Evolutionary conservation across 1,140 invertebrate species (phyloP).

Genomic region (Listronotus oregonensis): DNA sequence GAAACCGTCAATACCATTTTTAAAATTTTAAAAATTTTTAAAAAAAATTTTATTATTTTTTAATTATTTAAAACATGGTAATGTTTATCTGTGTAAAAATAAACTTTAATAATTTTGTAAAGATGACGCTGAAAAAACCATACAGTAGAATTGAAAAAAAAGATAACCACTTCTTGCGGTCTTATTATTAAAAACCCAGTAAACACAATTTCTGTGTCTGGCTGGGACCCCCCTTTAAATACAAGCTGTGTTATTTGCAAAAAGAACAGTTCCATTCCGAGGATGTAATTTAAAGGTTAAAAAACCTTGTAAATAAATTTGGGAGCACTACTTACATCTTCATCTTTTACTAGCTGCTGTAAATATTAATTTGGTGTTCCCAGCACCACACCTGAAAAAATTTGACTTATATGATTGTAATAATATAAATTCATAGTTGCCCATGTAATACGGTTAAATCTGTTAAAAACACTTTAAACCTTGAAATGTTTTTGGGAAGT

Average conservation of each 20-base stretch:
- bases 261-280: conserved; percentile 72
- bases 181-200: conserved; percentile 22
- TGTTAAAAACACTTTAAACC: too few species aligned
- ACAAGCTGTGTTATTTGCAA: conserved; percentile 73
- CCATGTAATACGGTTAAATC: too few species aligned
- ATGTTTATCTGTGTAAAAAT: too few species aligned
- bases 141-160: too few species aligned
- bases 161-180: conserved; percentile 24
- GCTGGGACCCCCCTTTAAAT: conserved; percentile 73
- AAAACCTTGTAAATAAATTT: conserved; percentile 66
- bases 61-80: too few species aligned
- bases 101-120: too few species aligned
- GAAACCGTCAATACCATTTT: conserved; percentile 70
- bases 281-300: conserved; percentile 73
- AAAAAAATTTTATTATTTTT: too few species aligned
- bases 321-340: conserved; percentile 61
- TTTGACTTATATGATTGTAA: too few species aligned
- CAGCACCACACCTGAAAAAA: conserved; percentile 59
- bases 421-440: too few species aligned
- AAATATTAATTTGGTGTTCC: conserved; percentile 66
- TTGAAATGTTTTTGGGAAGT: too few species aligned
- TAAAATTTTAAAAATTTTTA: conserved; percentile 55
- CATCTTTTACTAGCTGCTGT: conserved; percentile 57
- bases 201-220: conserved; percentile 51
- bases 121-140: too few species aligned